A percentile compares a stretch with the other conserved stretches of the same genome.
Evolutionary conservation across 2,797 vertebrate genomes (phyloP).

Genomic region (Cyclopterus lumpus): DNA sequence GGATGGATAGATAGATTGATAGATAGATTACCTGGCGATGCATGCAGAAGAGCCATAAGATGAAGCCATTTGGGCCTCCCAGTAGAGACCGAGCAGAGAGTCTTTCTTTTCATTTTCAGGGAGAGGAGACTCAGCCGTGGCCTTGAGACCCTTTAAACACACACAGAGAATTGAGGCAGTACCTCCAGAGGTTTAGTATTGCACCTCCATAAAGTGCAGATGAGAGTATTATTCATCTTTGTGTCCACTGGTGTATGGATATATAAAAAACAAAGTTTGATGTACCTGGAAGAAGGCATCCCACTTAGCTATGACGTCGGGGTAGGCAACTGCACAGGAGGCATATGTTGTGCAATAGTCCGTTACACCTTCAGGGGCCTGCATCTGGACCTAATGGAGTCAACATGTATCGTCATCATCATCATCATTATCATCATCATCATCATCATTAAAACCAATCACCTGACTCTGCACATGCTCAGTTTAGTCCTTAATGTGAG

Average conservation of each 20-base stretch:
- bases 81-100: conserved; percentile 79
- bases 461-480: not conserved
- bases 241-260: not conserved
- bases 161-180: conserved; percentile 8
- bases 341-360: conserved; percentile 84
- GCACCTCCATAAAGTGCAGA: not conserved
- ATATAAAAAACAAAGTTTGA: not conserved
- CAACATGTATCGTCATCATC: not conserved
- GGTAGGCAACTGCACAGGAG: conserved; percentile 75
- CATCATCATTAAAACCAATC: not conserved
- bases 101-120: conserved; percentile 78
- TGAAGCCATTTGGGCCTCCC: conserved; percentile 81
- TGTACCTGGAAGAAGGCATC: conserved; percentile 87
- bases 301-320: conserved; percentile 86
- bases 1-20: not conserved
- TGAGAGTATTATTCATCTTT: not conserved
- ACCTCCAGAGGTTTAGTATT: not conserved
- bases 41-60: conserved; percentile 46
- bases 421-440: not conserved
- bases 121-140: conserved; percentile 31
- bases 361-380: conserved; percentile 70
- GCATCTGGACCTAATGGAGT: conserved; percentile 76
- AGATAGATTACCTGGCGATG: conserved; percentile 49
- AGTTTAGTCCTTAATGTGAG: not conserved
- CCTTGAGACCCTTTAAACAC: conserved; percentile 80